Conservation (phyloP, 1,140 invertebrate species). For the Drosophila gunungcola region DNA sequence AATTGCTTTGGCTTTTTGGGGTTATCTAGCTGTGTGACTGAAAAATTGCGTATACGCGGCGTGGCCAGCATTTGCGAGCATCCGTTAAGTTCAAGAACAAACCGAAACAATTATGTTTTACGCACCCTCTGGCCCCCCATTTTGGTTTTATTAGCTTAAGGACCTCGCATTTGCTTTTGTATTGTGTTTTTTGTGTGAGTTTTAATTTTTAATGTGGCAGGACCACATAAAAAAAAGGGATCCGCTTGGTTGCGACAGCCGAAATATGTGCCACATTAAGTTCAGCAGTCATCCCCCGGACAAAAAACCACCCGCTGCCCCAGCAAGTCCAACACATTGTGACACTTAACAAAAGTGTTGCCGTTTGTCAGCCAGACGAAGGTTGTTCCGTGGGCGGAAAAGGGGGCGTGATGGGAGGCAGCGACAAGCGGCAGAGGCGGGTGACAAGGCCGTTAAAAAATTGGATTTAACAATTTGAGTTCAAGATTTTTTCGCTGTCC, state of each 20-base stretch:
- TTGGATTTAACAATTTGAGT: conserved; percentile 75
- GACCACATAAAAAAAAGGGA: conserved; percentile 49
- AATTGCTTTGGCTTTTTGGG: conserved; percentile 31
- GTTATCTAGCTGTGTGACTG: background rate
- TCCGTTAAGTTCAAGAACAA: conserved; percentile 15
- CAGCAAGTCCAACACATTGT: conserved; percentile 62
- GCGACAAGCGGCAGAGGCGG: background rate
- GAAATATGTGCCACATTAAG: conserved; percentile 68
- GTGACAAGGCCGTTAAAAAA: conserved; percentile 54
- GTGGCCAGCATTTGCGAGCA: conserved; percentile 22
- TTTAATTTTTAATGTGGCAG: conserved; percentile 59
- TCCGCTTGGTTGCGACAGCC: conserved; percentile 51
- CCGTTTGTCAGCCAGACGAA: conserved; percentile 66
- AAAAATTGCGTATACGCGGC: conserved; percentile 56
- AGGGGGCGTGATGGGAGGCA: background rate
- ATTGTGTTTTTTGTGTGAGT: conserved; percentile 12
- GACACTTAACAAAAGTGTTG: conserved; percentile 74
- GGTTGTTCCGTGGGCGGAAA: background rate
- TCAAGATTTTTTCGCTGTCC: conserved; percentile 60
- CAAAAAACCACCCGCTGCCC: conserved; percentile 20
- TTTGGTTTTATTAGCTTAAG: conserved; percentile 60
- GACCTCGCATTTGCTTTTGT: conserved; percentile 13
- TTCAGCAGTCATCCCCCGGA: conserved; percentile 23
- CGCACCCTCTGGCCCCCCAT: background rate
- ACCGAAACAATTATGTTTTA: conserved; percentile 54